Evolutionary conservation across 2,888 invertebrate genomes (phyloP), one percentile per base, ranked within the genome.

Genomic region (Morpho helenor): DNA sequence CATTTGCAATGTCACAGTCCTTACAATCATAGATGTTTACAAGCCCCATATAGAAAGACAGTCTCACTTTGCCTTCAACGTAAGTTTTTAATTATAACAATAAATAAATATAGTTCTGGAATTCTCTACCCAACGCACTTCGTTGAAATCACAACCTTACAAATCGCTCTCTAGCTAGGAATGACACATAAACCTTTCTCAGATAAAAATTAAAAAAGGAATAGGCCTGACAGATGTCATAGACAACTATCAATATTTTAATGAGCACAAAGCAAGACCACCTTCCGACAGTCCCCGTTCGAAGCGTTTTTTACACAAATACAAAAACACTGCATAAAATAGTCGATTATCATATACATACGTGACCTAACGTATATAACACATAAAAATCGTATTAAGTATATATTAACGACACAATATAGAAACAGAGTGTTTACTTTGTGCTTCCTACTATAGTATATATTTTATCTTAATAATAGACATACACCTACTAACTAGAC

Each of bases 1-100:
- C 81, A 83, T 77, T 85, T 87, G 83, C 83, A 84, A 84, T 82
- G 82, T 80, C 77, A 80, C 77, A 78, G 74, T 79, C 70, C 76
- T 82, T 82, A 86, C 76, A 81, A 74, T 69, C 71, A 75, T 66
- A 69, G 72, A 73, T 77, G 72, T 78, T 80, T 79, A 83, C 73
- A 77, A 79, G 75, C 75, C 70, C 75, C 70, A 62, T 63, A 62
- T 40, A 57, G 74, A 73, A 71, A 73, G 76, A 72, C 75, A 74
- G 79, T 76, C 78, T 79, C 66, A 70, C 76, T 76, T 78, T 76
- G 73, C 51, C 52, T 10, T 45, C 42, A 22, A 64, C 41, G 52
- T 40, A 47, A 45, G 41, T 31, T 61, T 42, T 59, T 52, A 49
- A 63, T 22, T 49, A 52, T 45, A 51, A 54, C 41, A 63, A 59